Evolutionary conservation across 2,113 vertebrate genomes (phyloP), one percentile per base, ranked within the genome.

Genomic region (Zootoca vivipara): DNA sequence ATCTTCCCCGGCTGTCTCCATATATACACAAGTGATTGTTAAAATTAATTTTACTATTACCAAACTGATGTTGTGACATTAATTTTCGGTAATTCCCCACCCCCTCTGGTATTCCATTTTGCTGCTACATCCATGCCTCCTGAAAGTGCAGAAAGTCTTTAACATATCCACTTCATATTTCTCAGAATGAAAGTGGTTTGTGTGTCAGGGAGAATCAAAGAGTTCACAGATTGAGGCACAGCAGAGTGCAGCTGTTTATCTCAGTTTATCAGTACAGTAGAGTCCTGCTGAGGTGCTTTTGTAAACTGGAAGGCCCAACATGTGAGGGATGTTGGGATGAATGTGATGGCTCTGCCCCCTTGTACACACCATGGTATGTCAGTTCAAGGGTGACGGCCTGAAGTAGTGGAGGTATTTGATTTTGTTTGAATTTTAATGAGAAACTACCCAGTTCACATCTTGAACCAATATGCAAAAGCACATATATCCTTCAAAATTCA

Each of bases 41-140:
- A 56, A 83, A 3, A n/a, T 65, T 26, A 38, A 62, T 33, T 88
- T 92, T 93, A 80, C 90, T 92, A 91, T 92, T 87, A 91, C 79
- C 91, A 93, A 92, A 52, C 38, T 82, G 58, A 73, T 94, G 74
- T 78, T 94, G 77, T 91, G 90, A 92, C 91, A 94, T 92, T 93
- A 93, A 94, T 94, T 92, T 91, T 65, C 89, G 91, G 92, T 87
- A 5, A 78, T 88, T 92, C 93, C 93, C 90, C 81, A 88, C 77
- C 46, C 87, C 62, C 65, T 86, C 87, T 69, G 86, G 56, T 70
- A n/a, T 91, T 89, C 64, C 15, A 7, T 89, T 93, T 88, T 92
- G 89, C 87, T 93, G 92, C 83, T 90, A 70, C 58, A 88, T 93
- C n/a, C 85, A 91, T 89, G 72, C 67, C 62, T 81, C 83, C 82